Conservation (phyloP, 2,797 vertebrate species). For the Cebuella pygmaea region DNA sequence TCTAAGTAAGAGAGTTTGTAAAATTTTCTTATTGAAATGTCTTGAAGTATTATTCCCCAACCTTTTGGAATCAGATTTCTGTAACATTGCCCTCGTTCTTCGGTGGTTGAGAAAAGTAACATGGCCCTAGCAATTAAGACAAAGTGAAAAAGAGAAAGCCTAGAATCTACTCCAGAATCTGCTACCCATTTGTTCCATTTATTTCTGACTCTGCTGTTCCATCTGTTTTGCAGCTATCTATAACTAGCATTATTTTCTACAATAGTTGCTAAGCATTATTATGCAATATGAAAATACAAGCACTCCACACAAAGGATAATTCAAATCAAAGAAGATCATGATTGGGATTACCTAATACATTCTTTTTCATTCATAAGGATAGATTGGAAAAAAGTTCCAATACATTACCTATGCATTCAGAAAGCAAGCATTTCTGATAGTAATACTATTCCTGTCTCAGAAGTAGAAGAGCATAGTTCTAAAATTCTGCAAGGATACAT, state of each 20-base stretch:
- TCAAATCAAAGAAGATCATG: not conserved
- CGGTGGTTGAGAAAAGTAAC: not conserved
- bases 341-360: not conserved
- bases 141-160: not conserved
- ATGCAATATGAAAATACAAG: not conserved
- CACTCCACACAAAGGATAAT: not conserved
- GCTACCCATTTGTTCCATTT: not conserved
- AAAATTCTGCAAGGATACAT: not conserved
- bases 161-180: not conserved
- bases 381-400: not conserved
- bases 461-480: not conserved
- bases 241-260: not conserved
- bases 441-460: not conserved
- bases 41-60: not conserved
- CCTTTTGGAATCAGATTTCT: conserved; percentile 26
- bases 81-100: not conserved
- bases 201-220: not conserved
- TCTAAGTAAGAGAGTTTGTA: conserved; percentile 35
- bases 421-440: conserved; percentile 16
- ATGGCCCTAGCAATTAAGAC: not conserved
- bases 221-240: not conserved
- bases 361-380: not conserved
- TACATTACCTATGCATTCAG: not conserved
- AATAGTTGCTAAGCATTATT: not conserved
- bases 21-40: conserved; percentile 41